Evolutionary conservation across 1,140 invertebrate genomes (phyloP), one percentile per base, ranked within the genome.

Genomic region (Ephestia elutella): DNA sequence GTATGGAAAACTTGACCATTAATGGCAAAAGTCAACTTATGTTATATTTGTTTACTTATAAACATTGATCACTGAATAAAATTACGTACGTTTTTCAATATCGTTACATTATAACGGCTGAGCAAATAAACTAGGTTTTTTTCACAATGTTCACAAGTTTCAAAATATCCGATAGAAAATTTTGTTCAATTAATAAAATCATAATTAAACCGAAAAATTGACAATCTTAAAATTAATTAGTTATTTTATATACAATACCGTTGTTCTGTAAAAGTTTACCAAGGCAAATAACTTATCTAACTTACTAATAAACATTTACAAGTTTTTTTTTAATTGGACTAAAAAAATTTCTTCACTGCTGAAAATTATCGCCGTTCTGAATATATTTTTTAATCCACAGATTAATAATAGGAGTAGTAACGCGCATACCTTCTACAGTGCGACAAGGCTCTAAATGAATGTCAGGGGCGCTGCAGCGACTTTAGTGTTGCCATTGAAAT

Each of bases 251-350:
- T 44, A 44, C 38, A 44, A 15, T 44, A 44, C 0, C 13, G 15
- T 44, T 44, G 38, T 44, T 44, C 38, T 44, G 38, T 44, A 44
- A 44, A 44, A 44, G 38, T 44, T 44, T 44, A 44, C 38, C 13
- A 44, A 44, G 38, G 38, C n/a, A 44, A 44, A 17, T 15, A 44
- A 44, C 38, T 44, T 44, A 44, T 2, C 0, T 32, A 32, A 3
- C 9, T 5, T 10, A 32, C 30, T 17, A 15, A 44, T 2, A 44
- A 44, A 13, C 32, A 11, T 35, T 35, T 17, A 15, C 13, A 44
- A 15, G 30, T 17, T 4, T 13, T 38, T 10, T 38, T 38, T 5
- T 15, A 44, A 44, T 44, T 44, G 13, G 13, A 44, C 38, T 44
- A 44, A n/a, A 44, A 15, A 15, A 15, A 2, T 44, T 38, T 38